These are phyloP conservation scores for Carettochelys insculpta DNA, from an alignment of 2,113 vertebrate species.

Conservation along the genomic window DNA sequence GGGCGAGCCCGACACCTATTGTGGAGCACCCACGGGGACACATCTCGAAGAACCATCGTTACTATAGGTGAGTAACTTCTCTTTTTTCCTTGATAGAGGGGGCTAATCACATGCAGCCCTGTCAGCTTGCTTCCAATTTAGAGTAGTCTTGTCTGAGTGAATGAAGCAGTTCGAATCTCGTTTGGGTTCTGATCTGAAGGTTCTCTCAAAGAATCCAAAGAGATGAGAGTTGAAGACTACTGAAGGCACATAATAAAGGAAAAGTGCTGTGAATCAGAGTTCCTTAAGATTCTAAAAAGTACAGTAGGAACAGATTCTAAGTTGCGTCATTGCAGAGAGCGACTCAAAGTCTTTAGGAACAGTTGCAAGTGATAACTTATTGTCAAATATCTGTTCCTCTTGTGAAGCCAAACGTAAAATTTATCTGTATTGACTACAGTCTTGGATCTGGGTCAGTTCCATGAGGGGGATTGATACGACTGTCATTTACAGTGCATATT, in stretches of 20 bases:
- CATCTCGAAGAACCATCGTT: too few species aligned
- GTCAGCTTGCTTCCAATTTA: not conserved
- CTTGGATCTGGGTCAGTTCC: not conserved
- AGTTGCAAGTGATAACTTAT: not conserved
- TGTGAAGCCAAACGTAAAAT: not conserved
- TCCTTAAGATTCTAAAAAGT: not conserved
- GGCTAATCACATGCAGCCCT: not conserved
- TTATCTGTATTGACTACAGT: not conserved
- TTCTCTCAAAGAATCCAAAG: not conserved
- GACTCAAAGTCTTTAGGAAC: not conserved
- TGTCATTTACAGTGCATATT: not conserved
- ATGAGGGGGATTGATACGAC: not conserved
- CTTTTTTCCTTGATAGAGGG: conserved; percentile 38
- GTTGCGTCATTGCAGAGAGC: not conserved
- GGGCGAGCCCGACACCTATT: too few species aligned
- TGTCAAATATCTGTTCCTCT: not conserved
- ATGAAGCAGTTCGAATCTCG: not conserved
- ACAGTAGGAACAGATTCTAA: not conserved
- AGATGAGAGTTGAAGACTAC: not conserved
- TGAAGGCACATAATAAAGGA: not conserved
- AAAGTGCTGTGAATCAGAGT: not conserved
- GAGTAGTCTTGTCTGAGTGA: not conserved
- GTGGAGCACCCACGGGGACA: too few species aligned
- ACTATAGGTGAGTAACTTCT: too few species aligned
- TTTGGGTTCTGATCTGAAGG: not conserved